Base-by-base conservation (phyloP, 2,888 invertebrate genomes). In the Thysanoteuthis rhombus region DNA sequence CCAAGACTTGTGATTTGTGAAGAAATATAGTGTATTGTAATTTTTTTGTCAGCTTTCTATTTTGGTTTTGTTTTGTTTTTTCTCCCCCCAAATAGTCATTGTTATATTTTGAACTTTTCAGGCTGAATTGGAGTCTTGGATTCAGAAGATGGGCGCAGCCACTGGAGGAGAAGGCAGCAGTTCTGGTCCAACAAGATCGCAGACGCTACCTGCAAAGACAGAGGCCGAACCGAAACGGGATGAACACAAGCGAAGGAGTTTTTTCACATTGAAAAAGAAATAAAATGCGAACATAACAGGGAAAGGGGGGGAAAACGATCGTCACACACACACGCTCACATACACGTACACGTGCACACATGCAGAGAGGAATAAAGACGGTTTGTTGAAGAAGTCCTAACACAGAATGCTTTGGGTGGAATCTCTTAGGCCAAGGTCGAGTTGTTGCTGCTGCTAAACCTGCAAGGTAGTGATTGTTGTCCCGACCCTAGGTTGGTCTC, bases 231-330 rank as follows among this genome's bases (percentile, higher is more conserved):
- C 95, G 40, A 98, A 98, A 97, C 98, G 98, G 97, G 98, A 98
- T 96, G 98, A 99, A 97, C 98, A 98, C 97, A 99, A 99, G 98
- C 98, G 98, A 97, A 98, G 99, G 97, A 98, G 99, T 97, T 99
- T 99, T 98, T 99, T 99, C 98, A 99, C 99, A 97, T 98, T 99
- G 97, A 99, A 99, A 98, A 99, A 99, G 98, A 99, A 99, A 98
- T 96, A 96, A 94, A 94, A 75, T 75, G n/a, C 36, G 6, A n/a
- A n/a, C n/a, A 2, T n/a, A n/a, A n/a, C n/a, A 36, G 75, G 75
- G 28, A 47, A 52, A 89, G 89, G 90, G 16, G 75, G 75, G 75
- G 75, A 25, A 4, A 36, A 25, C 1, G 12, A 75, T 75, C 19
- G 16, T n/a, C 5, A 32, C 28, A 58, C 8, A 75, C n/a, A 75